Evolutionary conservation across 2,113 vertebrate species (phyloP).

Genomic region (Scytalopus superciliaris): DNA sequence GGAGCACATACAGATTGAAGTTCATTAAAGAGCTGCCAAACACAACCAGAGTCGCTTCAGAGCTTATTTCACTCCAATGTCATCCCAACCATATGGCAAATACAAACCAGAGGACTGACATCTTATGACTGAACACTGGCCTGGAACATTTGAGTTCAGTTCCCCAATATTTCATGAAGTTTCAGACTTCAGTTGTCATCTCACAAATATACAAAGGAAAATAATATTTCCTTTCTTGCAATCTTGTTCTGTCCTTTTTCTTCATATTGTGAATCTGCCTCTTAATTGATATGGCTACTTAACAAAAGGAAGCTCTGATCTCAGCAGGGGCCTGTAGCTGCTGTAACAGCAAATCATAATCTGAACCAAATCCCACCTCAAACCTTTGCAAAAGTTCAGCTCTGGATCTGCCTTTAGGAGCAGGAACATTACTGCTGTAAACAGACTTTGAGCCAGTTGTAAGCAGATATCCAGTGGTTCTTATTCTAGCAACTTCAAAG

Average conservation of each 20-base stretch:
- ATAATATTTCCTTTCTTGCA: slow-evolving; percentile 27
- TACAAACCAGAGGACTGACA: slow-evolving; percentile 26
- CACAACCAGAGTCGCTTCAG: background rate
- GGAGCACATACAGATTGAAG: background rate
- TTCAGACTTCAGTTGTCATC: slow-evolving; percentile 16
- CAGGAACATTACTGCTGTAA: background rate
- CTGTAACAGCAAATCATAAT: background rate
- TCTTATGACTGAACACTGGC: background rate
- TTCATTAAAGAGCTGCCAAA: background rate
- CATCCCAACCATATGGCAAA: background rate
- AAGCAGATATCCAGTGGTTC: background rate
- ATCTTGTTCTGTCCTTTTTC: background rate
- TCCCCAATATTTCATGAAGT: slow-evolving; percentile 19
- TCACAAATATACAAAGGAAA: slow-evolving; percentile 44
- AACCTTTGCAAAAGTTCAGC: background rate
- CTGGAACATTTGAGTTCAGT: background rate
- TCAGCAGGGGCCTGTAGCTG: background rate
- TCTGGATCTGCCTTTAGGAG: background rate
- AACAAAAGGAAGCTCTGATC: slow-evolving; percentile 31
- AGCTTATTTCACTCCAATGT: background rate
- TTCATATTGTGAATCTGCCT: background rate
- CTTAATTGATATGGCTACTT: background rate
- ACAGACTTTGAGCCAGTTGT: background rate
- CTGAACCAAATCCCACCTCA: background rate
- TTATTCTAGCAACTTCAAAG: background rate